Evolutionary conservation across 2,797 vertebrate genomes (phyloP).

Genomic region (Cyclopterus lumpus): DNA sequence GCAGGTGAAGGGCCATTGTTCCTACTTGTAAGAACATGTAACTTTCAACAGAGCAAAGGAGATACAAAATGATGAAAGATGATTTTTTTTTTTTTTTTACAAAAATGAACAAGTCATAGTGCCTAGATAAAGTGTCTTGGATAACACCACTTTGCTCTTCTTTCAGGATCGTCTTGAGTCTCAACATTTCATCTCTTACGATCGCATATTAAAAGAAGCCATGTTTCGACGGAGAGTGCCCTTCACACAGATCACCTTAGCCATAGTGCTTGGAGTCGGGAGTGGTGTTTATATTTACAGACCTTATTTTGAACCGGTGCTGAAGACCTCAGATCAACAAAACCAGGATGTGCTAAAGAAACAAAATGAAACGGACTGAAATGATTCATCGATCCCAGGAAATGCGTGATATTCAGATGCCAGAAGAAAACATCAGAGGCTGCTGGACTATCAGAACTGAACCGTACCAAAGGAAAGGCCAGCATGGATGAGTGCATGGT

Average conservation of each 20-base stretch:
- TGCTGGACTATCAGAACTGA: slow-evolving; percentile 32
- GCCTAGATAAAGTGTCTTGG: neutral
- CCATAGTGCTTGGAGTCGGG: slow-evolving; percentile 82
- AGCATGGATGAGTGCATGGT: slow-evolving; percentile 9
- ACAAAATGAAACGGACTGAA: slow-evolving; percentile 42
- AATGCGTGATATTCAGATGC: slow-evolving; percentile 14
- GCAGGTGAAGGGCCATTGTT: neutral
- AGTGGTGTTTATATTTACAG: slow-evolving; percentile 92
- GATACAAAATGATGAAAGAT: neutral
- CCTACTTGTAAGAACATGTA: slow-evolving; percentile 25
- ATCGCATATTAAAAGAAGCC: slow-evolving; percentile 18
- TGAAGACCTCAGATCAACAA: slow-evolving; percentile 46
- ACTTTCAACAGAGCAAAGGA: slow-evolving; percentile 30
- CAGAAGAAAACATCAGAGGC: neutral
- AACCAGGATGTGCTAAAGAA: slow-evolving; percentile 57
- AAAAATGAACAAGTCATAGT: neutral
- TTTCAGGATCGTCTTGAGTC: slow-evolving; percentile 49
- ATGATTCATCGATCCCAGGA: slow-evolving; percentile 1
- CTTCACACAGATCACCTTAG: slow-evolving; percentile 82
- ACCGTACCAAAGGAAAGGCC: slow-evolving; percentile 8
- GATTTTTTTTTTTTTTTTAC: no score
- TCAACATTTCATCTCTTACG: neutral
- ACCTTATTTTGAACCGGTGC: slow-evolving; percentile 82
- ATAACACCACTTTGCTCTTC: slow-evolving; percentile 25
- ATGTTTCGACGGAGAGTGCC: slow-evolving; percentile 82